Percentiles rank a stretch among this genome's conserved stretches.
Conservation (phyloP, 2,113 vertebrate species). For the Thryonomys swinderianus region DNA sequence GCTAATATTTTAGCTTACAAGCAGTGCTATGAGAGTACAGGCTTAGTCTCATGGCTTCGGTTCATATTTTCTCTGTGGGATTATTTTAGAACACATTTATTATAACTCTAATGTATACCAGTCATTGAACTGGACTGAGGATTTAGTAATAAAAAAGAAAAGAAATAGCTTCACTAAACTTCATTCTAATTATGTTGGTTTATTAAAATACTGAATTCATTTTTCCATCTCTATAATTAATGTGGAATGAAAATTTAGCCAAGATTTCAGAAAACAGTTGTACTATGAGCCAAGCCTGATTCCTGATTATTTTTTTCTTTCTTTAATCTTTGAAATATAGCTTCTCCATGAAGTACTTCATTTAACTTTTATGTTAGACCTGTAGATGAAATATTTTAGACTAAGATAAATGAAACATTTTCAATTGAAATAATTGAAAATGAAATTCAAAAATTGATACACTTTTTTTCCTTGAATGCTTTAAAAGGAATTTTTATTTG, state of each 20-base stretch:
- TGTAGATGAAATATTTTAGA: not conserved
- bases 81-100: slow-evolving; percentile 47
- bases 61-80: not conserved
- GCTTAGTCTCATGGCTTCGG: not conserved
- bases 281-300: not conserved
- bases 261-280: not conserved
- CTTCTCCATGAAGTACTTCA: slow-evolving; percentile 13
- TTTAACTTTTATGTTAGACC: slow-evolving; percentile 19
- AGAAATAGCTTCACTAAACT: not conserved
- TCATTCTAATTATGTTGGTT: slow-evolving; percentile 5
- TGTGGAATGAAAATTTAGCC: not conserved
- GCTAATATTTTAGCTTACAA: not conserved
- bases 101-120: not conserved
- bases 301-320: not conserved
- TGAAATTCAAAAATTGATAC: too few relatives aligned
- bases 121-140: not conserved
- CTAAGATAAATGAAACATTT: not conserved
- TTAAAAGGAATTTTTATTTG: slow-evolving; percentile 41
- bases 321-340: not conserved
- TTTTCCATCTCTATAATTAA: slow-evolving; percentile 15
- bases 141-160: slow-evolving; percentile 20
- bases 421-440: too few relatives aligned
- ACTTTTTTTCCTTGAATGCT: not conserved
- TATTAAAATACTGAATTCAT: not conserved
- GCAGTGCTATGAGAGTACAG: not conserved